Percentiles rank a stretch among this genome's conserved stretches.
These are phyloP conservation scores for Cephus sareptanus DNA, from an alignment of 2,888 invertebrate genomes.

Conservation along the genomic window DNA sequence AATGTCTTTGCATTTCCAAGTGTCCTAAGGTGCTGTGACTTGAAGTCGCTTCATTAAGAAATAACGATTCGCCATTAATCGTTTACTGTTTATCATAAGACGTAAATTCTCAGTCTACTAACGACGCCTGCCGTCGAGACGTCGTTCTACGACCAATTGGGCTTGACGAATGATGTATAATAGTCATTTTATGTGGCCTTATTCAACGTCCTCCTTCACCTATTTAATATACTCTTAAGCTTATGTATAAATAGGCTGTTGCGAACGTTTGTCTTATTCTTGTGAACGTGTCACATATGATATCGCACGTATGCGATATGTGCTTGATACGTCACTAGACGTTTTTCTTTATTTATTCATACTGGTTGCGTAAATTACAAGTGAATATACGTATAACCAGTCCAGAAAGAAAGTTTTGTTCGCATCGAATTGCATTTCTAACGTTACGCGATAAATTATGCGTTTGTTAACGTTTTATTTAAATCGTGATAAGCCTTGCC, in stretches of 20 bases:
- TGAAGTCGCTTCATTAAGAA: constrained; percentile 12
- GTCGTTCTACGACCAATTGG: background rate
- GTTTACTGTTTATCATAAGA: background rate
- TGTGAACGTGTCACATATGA: background rate
- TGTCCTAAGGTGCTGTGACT: background rate
- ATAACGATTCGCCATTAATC: background rate
- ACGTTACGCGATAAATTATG: background rate
- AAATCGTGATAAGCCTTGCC: background rate
- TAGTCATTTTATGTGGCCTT: background rate
- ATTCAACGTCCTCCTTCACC: background rate
- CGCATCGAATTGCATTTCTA: background rate
- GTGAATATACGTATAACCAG: background rate
- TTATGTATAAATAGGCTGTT: background rate
- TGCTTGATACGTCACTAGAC: background rate
- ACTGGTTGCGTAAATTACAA: background rate
- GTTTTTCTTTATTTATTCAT: background rate
- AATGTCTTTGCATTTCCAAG: background rate
- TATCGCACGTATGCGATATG: background rate
- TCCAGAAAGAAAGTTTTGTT: background rate
- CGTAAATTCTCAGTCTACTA: background rate
- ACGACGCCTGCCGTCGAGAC: background rate
- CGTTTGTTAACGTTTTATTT: background rate
- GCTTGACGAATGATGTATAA: background rate
- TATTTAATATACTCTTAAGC: background rate
- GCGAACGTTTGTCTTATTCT: background rate